These are phyloP conservation scores for Zelleria hepariella DNA, from an alignment of 2,888 invertebrate genomes.

Conservation along the genomic window DNA sequence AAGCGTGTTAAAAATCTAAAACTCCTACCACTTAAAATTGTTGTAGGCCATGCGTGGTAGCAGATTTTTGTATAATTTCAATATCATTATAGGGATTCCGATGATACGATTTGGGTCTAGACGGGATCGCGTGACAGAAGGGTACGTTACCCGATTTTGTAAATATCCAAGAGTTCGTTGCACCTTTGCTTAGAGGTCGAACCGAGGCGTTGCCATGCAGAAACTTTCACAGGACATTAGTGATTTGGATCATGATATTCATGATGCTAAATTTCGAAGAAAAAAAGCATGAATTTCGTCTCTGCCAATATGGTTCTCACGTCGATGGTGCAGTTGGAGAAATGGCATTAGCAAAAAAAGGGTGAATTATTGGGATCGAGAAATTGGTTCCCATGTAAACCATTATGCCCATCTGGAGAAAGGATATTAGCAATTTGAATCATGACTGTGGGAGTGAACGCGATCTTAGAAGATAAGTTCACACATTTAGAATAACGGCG, in stretches of 20 bases:
- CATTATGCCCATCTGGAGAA: background rate
- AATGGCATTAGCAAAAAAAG: background rate
- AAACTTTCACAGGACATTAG: conserved; percentile 30
- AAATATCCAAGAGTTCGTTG: conserved; percentile 60
- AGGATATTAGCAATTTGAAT: background rate
- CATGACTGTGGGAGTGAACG: background rate
- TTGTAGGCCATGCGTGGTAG: conserved; percentile 53
- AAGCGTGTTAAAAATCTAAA: too few relatives aligned
- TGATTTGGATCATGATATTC: conserved; percentile 12
- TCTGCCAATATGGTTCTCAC: background rate
- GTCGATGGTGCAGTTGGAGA: background rate
- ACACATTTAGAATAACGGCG: too few relatives aligned
- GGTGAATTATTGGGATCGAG: background rate
- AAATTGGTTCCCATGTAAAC: background rate
- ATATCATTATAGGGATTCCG: conserved; percentile 26
- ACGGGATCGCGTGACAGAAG: conserved; percentile 38
- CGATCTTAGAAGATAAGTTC: background rate
- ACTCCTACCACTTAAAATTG: background rate
- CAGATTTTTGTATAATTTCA: conserved; percentile 39
- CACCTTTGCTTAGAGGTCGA: conserved; percentile 53
- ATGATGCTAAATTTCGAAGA: background rate
- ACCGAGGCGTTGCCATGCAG: conserved; percentile 23
- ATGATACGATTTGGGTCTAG: conserved; percentile 11
- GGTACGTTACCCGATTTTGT: conserved; percentile 63
- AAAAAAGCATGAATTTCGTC: background rate